Base-by-base conservation (phyloP, 2,888 invertebrate species). In the Volucella zonaria region DNA sequence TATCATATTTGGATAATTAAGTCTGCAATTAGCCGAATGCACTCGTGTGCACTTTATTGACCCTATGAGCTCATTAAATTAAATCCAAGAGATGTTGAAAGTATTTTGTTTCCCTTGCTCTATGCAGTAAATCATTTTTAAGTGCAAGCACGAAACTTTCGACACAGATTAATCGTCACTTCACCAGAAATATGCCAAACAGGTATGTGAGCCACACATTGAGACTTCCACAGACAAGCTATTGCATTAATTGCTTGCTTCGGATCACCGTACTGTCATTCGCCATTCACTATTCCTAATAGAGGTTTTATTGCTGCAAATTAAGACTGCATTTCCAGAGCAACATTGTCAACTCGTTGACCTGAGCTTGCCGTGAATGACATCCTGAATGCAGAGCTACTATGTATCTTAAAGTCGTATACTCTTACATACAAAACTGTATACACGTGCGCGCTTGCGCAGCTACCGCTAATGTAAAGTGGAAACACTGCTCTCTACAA, bases 91-190 rank as follows among this genome's bases (percentile, higher is more conserved):
- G 59, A 23, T 56, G 54, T 59, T 54, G 49, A 67, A 80, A 74
- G 58, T 18, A 8, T 68, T 82, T 74, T 68, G 49, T 31, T 62
- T 51, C 62, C 43, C 43, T 31, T 49, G 31, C 40, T 62, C 74
- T 59, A 75, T 59, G 71, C 70, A 79, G 75, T 79, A 62, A 83
- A 83, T 83, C 70, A 83, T 83, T 79, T 83, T 83, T 51, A 59
- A 71, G 61, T 71, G 62, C 75, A 75, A 67, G 61, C 64, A 74
- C 15, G 45, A 61, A 71, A 79, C 79, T 79, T 79, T 79, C 71
- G 31, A 80, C 73, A 79, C 79, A 75, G 76, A 77, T 81, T 81
- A 77, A 67, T 64, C 51, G 76, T 58, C 81, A 85, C 81, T 85
- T 81, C 67, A 23, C 10, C 49, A 76, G 79, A 76, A 82, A 78